Evolutionary conservation across 2,113 vertebrate genomes (phyloP).

Genomic region (Jaculus jaculus): DNA sequence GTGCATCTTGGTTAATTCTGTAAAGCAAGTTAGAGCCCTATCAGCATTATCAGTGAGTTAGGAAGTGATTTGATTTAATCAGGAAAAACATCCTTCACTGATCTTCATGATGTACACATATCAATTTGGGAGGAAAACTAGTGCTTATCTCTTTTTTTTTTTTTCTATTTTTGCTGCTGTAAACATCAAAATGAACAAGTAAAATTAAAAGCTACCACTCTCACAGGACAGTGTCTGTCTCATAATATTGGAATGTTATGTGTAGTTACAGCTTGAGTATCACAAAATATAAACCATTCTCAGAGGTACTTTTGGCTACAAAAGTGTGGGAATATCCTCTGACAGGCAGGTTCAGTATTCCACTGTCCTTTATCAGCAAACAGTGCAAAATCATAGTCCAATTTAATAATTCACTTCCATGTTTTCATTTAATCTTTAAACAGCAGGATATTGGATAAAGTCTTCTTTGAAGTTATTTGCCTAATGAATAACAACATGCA

Average conservation of each 20-base stretch:
- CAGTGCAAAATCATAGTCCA: neutral
- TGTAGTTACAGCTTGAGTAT: neutral
- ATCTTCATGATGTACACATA: constrained; percentile 46
- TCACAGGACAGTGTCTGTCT: neutral
- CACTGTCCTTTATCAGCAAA: constrained; percentile 58
- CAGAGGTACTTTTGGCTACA: neutral
- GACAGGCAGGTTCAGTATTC: constrained; percentile 34
- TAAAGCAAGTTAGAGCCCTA: constrained; percentile 75
- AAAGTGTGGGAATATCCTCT: constrained; percentile 43
- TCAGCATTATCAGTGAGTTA: constrained; percentile 27
- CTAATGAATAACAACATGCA: constrained; percentile 14
- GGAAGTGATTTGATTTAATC: constrained; percentile 73
- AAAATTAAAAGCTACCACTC: neutral
- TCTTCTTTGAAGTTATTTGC: constrained; percentile 44
- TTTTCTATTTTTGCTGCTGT: neutral
- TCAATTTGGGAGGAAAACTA: constrained; percentile 25
- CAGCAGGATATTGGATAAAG: constrained; percentile 43
- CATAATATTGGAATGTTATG: neutral
- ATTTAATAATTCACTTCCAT: constrained; percentile 60
- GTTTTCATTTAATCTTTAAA: constrained; percentile 58
- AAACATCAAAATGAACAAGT: constrained; percentile 7
- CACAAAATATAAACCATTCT: neutral
- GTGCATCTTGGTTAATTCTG: constrained; percentile 64
- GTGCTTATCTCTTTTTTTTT: constrained; percentile 16
- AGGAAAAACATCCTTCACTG: constrained; percentile 69